A percentile compares a stretch with the other conserved stretches of the same genome.
These are phyloP conservation scores for Gambelia wislizenii DNA, from an alignment of 2,797 vertebrate species.

Conservation along the genomic window DNA sequence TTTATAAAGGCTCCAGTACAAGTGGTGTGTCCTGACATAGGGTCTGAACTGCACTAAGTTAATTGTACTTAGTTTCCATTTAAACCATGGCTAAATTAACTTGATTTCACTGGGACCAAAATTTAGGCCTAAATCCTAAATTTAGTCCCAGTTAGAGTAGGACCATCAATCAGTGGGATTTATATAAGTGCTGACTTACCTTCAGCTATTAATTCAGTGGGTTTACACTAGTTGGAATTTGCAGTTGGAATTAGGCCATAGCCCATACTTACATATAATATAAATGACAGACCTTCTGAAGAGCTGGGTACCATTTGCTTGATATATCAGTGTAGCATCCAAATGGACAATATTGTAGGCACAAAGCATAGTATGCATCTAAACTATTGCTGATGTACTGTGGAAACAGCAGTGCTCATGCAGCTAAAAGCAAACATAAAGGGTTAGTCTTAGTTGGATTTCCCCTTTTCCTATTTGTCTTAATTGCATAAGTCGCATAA, in stretches of 20 bases:
- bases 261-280: neutral
- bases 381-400: neutral
- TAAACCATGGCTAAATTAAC: neutral
- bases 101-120: neutral
- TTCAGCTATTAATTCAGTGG: no score
- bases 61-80: neutral
- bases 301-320: neutral
- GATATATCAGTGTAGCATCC: neutral
- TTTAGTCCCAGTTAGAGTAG: no score
- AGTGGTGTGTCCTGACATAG: neutral
- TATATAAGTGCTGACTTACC: no score
- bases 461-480: constrained; percentile 45
- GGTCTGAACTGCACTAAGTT: neutral
- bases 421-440: neutral
- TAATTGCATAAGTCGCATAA: constrained; percentile 36
- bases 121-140: no score
- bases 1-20: neutral
- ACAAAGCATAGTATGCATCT: neutral
- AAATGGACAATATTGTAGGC: neutral
- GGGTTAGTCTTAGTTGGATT: constrained; percentile 41
- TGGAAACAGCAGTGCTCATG: neutral
- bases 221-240: no score
- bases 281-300: neutral
- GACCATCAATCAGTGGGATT: no score
- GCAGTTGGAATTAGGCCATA: no score